Evolutionary conservation across 2,113 vertebrate species (phyloP).

Genomic region (Apeltes quadracus): DNA sequence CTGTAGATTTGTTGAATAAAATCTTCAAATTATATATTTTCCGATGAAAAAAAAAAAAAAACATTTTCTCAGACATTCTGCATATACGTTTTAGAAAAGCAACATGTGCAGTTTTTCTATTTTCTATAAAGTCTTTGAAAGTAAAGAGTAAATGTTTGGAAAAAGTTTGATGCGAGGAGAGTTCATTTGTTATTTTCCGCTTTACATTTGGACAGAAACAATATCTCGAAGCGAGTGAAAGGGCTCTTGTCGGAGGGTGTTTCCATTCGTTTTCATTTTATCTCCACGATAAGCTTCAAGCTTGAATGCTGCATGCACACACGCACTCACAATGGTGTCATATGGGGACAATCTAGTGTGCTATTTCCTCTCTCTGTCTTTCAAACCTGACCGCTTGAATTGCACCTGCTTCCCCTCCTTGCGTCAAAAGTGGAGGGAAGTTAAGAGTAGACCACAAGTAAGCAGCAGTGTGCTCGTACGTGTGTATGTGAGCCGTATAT

Average conservation of each 20-base stretch:
- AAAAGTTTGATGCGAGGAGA: neutral
- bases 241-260: conserved; percentile 44
- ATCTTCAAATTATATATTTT: neutral
- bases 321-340: conserved; percentile 50
- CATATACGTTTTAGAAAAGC: neutral
- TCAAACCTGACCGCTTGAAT: conserved; percentile 67
- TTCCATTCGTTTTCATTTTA: conserved; percentile 61
- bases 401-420: conserved; percentile 70
- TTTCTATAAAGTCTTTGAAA: neutral
- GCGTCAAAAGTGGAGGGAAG: conserved; percentile 59
- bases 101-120: conserved; percentile 2
- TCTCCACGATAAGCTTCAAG: conserved; percentile 62
- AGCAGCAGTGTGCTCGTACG: conserved; percentile 25
- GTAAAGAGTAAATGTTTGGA: neutral
- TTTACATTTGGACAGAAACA: conserved; percentile 18
- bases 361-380: conserved; percentile 70
- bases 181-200: neutral
- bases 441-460: conserved; percentile 49
- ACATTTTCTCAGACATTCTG: neutral
- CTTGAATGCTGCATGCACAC: conserved; percentile 21
- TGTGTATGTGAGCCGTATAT: neutral
- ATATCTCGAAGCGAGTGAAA: conserved; percentile 33
- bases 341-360: conserved; percentile 60
- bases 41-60: neutral
- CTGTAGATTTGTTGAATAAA: neutral